Base-by-base conservation (phyloP, 2,113 vertebrate genomes). In the Calidris pygmaea region DNA sequence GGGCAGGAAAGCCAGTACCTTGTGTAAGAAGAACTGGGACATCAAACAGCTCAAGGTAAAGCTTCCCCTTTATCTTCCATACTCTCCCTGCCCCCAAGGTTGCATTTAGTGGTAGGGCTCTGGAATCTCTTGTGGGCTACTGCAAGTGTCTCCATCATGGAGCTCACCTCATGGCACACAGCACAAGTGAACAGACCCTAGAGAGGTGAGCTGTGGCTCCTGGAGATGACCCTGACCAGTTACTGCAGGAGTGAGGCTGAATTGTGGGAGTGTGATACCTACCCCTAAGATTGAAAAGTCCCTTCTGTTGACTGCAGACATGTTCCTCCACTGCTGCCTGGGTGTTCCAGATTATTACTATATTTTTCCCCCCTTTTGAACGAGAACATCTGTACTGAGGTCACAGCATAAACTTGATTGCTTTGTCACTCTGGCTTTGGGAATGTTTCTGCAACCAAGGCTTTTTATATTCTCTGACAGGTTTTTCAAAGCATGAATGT, bases 81-180 rank as follows among this genome's bases (percentile, higher is more conserved):
- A 30, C 17, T 30, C 43, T 60, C 37, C 12, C 47, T 12, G 20
- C 41, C 26, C 27, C 27, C 41, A 29, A 45, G 22, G 22, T 0
- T 32, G 9, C 24, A n/a, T 19, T 76, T 80, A 21, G 7, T 53
- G 60, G 9, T 23, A 66, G 58, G 13, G 30, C 34, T 79, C 41
- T 78, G 45, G 55, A 34, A 9, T 67, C 41, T 71, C 45, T 27
- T 53, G 23, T 53, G 56, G 37, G 15, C 37, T 48, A 0, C 5
- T 75, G 52, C 21, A 71, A 53, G 71, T 30, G 26, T 34, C 39
- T 48, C n/a, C 7, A 0, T 20, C 0, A 0, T 53, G 70, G 55
- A 47, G 27, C 60, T 78, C 30, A 14, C 14, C 32, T 74, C 39
- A 30, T 19, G 34, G 50, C 71, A 32, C 22, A 3, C 29, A 34